Conservation (phyloP, 1,140 invertebrate genomes). For the Drosophila athabasca region DNA sequence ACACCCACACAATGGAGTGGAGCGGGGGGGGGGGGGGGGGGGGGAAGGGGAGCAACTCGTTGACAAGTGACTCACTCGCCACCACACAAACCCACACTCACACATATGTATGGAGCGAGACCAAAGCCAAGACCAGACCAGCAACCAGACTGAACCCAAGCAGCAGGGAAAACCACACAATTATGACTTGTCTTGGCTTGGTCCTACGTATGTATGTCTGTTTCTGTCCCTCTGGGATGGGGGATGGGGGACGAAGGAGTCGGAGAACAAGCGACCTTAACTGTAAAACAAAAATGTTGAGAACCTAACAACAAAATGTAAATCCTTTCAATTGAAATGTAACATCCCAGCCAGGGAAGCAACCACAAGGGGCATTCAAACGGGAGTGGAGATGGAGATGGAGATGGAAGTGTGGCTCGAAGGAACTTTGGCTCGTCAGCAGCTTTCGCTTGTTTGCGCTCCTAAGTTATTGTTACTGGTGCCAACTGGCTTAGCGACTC, state of each 20-base stretch:
- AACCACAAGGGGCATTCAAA: constrained; percentile 9
- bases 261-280: constrained; percentile 48
- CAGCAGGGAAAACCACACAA: constrained; percentile 53
- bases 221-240: no score
- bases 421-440: constrained; percentile 64
- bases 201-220: not conserved
- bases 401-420: not conserved
- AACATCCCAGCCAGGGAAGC: constrained; percentile 47
- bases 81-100: no score
- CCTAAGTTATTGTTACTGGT: constrained; percentile 80
- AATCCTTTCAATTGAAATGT: constrained; percentile 81
- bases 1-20: no score
- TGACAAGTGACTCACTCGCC: no score
- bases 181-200: constrained; percentile 61
- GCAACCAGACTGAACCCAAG: constrained; percentile 12
- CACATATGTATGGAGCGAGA: no score
- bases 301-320: constrained; percentile 77
- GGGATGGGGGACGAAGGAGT: no score
- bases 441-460: constrained; percentile 77
- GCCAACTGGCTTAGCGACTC: constrained; percentile 77
- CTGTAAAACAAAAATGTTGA: constrained; percentile 78
- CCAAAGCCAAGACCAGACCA: not conserved
- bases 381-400: not conserved
- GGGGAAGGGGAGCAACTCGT: no score
- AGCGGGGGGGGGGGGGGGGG: no score